Evolutionary conservation across 2,113 vertebrate species (phyloP), one percentile per base, ranked within the genome.

Genomic region (Rana temporaria): DNA sequence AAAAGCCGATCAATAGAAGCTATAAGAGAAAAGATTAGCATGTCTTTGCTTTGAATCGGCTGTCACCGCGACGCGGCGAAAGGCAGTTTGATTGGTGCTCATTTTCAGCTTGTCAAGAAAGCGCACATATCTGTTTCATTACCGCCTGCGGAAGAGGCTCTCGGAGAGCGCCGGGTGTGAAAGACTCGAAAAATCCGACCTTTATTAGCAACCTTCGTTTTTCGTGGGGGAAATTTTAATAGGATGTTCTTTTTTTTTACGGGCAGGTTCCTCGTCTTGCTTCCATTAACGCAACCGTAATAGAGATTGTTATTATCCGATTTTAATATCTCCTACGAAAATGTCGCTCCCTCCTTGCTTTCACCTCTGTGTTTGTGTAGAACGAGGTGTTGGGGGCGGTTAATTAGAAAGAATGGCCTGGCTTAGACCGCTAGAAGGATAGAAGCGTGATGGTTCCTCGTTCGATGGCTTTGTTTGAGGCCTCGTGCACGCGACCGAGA

Each of bases 391-490:
- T 30, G 11, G 8, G 4, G 55, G 18, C 32, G 18, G 70, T 6
- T 56, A 60, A 74, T 74, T 74, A 74, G 14, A 38, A 59, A 19
- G 1, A 60, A 56, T 30, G 14, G 19, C 55, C 18, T 12, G 38
- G 57, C 38, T 38, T 20, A 59, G 53, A 14, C 18, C 4, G 14
- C 34, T 30, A 14, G 18, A 1, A 26, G 15, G 14, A 34, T 34
- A 57, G 34, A 74, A 74, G 60, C 55, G 71, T 56, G 30, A 55
- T 26, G 2, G 15, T 17, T 16, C 11, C 48, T 18, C 16, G 59
- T 20, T 11, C 59, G 22, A 60, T 60, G 59, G 8, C 20, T 22
- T 60, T 60, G 20, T 60, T 22, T 60, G 19, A 60, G 90, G 91
- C 91, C 90, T n/a, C n/a, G n/a, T n/a, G n/a, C n/a, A n/a, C n/a